These are phyloP conservation scores for Enteromius viviparus DNA, from an alignment of 2,797 vertebrate species.

Conservation along the genomic window DNA sequence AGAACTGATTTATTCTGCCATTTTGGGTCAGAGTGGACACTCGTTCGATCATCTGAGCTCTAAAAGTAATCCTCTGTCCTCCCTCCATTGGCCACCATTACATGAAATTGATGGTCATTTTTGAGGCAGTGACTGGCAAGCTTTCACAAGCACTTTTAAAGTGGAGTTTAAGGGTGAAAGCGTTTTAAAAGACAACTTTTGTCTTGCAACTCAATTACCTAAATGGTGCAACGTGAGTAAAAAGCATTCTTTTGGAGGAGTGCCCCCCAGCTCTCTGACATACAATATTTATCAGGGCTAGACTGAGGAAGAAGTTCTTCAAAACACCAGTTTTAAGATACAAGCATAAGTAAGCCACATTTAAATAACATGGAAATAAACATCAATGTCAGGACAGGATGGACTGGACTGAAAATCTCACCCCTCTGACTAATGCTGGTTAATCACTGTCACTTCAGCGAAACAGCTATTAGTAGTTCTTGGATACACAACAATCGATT, in stretches of 20 bases:
- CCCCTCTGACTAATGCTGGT: not conserved
- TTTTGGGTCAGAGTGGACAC: conserved; percentile 64
- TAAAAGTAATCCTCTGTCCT: conserved; percentile 71
- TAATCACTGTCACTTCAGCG: conserved; percentile 35
- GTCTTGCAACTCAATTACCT: conserved; percentile 29
- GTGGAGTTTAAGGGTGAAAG: not conserved
- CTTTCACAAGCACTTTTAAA: conserved; percentile 48
- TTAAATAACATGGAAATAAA: not conserved
- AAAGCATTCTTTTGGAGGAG: conserved; percentile 60
- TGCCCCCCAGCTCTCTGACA: conserved; percentile 33
- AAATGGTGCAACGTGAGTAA: conserved; percentile 42
- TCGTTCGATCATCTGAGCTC: conserved; percentile 65
- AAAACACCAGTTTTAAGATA: conserved; percentile 4
- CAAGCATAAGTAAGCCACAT: conserved; percentile 7
- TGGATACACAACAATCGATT: conserved; percentile 69
- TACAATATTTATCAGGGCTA: conserved; percentile 22
- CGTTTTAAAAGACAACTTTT: conserved; percentile 38
- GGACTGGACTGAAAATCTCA: conserved; percentile 3
- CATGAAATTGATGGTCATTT: conserved; percentile 37
- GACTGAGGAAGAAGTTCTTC: not conserved
- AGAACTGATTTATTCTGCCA: conserved; percentile 74
- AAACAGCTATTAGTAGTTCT: conserved; percentile 60
- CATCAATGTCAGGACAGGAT: not conserved
- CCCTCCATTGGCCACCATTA: conserved; percentile 40
- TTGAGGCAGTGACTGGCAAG: conserved; percentile 47